Conservation (phyloP, 2,888 invertebrate genomes). For the Bibio marci region DNA sequence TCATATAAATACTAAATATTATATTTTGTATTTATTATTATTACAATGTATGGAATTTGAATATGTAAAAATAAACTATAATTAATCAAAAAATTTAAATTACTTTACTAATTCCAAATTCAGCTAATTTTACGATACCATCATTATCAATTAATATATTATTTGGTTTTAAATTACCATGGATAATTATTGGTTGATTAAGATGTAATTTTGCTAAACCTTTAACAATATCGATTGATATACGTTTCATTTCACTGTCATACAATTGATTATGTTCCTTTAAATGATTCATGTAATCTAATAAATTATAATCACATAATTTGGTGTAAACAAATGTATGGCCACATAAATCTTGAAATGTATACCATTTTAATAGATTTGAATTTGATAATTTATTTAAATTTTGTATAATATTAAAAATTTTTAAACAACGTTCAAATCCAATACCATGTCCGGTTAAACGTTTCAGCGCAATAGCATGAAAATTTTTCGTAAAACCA, state of each 20-base stretch:
- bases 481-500: constrained; percentile 20
- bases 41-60: not conserved
- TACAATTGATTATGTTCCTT: constrained; percentile 5
- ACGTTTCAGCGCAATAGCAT: constrained; percentile 18
- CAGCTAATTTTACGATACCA: constrained; percentile 25
- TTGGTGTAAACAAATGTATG: constrained; percentile 22
- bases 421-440: constrained; percentile 10
- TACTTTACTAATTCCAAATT: constrained; percentile 29
- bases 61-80: too few relatives aligned
- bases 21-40: too few relatives aligned
- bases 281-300: constrained; percentile 20
- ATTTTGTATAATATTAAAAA: constrained; percentile 5
- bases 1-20: constrained; percentile 4
- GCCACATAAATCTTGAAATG: constrained; percentile 7
- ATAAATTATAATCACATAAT: constrained; percentile 26
- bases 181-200: constrained; percentile 21
- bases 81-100: not conserved
- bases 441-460: constrained; percentile 5
- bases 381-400: constrained; percentile 6
- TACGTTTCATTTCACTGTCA: constrained; percentile 2
- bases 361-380: constrained; percentile 5
- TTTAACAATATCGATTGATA: constrained; percentile 11
- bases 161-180: constrained; percentile 30
- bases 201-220: constrained; percentile 24
- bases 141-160: constrained; percentile 27